Evolutionary conservation across 1,140 invertebrate genomes (phyloP).

Genomic region (Zaprionus vittiger): DNA sequence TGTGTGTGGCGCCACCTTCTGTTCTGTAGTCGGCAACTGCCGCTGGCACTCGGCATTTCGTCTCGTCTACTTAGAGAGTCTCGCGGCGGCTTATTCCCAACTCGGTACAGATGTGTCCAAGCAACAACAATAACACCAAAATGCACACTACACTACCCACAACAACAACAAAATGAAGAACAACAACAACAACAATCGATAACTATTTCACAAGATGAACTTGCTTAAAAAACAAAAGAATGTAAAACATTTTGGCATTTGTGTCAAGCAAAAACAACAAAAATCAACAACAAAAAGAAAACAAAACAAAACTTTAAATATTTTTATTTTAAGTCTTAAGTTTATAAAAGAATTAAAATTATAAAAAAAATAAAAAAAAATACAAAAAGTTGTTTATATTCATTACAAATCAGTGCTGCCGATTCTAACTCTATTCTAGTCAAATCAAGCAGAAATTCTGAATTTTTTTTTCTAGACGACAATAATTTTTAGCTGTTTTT

Average conservation of each 20-base stretch:
- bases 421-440: too few species aligned
- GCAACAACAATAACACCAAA: constrained; percentile 35
- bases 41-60: constrained; percentile 73
- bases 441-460: too few species aligned
- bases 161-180: constrained; percentile 43
- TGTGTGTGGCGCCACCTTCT: background rate
- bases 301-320: constrained; percentile 74
- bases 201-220: constrained; percentile 72
- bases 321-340: constrained; percentile 84
- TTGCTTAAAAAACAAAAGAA: constrained; percentile 79
- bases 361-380: constrained; percentile 71
- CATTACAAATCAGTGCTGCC: background rate
- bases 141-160: constrained; percentile 23
- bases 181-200: constrained; percentile 69
- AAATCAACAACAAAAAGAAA: constrained; percentile 34
- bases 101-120: background rate
- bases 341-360: constrained; percentile 84
- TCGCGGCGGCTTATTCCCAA: constrained; percentile 32
- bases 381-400: constrained; percentile 1
- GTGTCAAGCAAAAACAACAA: constrained; percentile 77
- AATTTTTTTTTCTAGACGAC: too few species aligned
- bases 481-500: too few species aligned
- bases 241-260: constrained; percentile 84
- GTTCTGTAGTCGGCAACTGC: background rate
- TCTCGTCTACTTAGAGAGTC: constrained; percentile 71